These are phyloP conservation scores for Sebastes miniatus DNA, from an alignment of 2,797 vertebrate genomes.

Conservation along the genomic window DNA sequence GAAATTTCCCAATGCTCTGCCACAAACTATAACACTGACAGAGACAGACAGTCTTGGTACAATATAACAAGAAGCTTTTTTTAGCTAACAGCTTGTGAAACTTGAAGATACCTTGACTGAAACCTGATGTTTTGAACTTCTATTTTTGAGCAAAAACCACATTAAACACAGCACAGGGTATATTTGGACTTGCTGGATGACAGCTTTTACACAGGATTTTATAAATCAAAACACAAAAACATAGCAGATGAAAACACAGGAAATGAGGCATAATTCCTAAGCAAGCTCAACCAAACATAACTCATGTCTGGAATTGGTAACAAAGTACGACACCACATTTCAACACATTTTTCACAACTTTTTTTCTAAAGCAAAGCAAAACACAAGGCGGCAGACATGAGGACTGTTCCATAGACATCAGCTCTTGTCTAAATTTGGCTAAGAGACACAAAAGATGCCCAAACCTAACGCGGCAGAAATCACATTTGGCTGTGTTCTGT, in stretches of 20 bases:
- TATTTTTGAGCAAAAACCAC: conserved; percentile 5
- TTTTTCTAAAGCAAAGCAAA: neutral
- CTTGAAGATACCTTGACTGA: neutral
- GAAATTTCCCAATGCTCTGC: neutral
- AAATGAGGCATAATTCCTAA: conserved; percentile 15
- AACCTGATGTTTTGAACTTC: conserved; percentile 4
- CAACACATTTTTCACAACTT: neutral
- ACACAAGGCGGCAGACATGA: neutral
- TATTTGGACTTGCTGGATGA: conserved; percentile 2
- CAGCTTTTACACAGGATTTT: conserved; percentile 3
- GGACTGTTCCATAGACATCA: neutral
- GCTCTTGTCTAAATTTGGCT: neutral
- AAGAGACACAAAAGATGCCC: neutral
- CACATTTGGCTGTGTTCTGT: neutral
- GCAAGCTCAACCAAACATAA: neutral
- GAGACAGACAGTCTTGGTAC: neutral
- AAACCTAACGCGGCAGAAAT: neutral
- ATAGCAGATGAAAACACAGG: conserved; percentile 1
- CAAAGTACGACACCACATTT: neutral
- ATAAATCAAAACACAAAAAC: conserved; percentile 20
- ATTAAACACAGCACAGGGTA: conserved; percentile 2
- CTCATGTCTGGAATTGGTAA: neutral
- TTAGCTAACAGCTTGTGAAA: neutral
- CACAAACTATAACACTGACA: neutral
- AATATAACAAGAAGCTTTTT: neutral